Conservation (phyloP, 2,888 invertebrate species). For the Hirudinaria manillensis region DNA sequence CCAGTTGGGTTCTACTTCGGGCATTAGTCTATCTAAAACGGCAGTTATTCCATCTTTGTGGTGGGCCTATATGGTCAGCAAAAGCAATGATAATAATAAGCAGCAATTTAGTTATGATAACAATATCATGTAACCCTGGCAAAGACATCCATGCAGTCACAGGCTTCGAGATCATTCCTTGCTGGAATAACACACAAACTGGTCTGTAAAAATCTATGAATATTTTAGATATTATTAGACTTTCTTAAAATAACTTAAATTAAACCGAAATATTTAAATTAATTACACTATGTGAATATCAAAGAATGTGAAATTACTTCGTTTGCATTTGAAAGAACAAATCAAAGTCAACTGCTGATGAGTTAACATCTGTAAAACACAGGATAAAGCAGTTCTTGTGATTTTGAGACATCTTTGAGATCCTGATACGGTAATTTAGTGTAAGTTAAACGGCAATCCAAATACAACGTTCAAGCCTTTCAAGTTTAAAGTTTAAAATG, state of each 20-base stretch:
- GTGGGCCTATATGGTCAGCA: neutral
- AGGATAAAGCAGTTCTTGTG: slow-evolving; percentile 12
- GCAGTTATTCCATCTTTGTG: slow-evolving; percentile 4
- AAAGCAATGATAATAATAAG: neutral
- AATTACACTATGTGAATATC: neutral
- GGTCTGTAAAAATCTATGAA: neutral
- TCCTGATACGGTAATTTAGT: neutral
- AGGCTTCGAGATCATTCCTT: slow-evolving; percentile 14
- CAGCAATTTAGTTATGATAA: neutral
- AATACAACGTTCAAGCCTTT: neutral
- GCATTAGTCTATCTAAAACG: neutral
- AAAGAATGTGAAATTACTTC: neutral
- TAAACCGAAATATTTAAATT: too few relatives aligned
- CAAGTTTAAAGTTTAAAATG: neutral
- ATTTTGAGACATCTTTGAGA: neutral
- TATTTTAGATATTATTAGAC: neutral
- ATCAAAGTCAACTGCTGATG: neutral
- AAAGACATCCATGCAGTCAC: neutral
- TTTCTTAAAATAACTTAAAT: neutral
- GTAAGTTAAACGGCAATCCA: neutral
- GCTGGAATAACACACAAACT: slow-evolving; percentile 9
- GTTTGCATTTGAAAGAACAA: slow-evolving; percentile 13
- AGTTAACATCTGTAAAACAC: neutral
- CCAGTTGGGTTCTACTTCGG: neutral
- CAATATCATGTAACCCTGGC: slow-evolving; percentile 12